Conservation (phyloP, 2,888 invertebrate genomes). For the Brachynemurus nebulosus region DNA sequence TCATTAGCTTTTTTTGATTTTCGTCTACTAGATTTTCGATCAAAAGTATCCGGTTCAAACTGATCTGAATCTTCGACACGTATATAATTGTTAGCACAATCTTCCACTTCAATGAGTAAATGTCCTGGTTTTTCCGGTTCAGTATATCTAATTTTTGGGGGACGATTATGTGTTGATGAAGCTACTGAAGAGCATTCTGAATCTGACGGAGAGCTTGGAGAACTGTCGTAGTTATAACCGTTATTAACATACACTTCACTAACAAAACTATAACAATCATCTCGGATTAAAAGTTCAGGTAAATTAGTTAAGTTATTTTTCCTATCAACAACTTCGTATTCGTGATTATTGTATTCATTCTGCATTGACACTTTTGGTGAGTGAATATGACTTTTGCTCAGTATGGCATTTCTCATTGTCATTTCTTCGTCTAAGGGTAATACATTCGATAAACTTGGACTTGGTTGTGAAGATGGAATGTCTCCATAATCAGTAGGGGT, state of each 20-base stretch:
- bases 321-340: constrained; percentile 32
- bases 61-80: constrained; percentile 66
- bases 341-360: constrained; percentile 25
- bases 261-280: constrained; percentile 50
- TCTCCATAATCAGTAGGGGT: constrained; percentile 51
- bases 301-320: constrained; percentile 31
- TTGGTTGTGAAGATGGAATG: constrained; percentile 52
- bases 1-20: constrained; percentile 28
- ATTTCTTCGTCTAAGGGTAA: constrained; percentile 68
- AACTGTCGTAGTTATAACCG: constrained; percentile 49
- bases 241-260: constrained; percentile 70
- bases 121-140: constrained; percentile 54
- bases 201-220: constrained; percentile 41
- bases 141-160: constrained; percentile 36
- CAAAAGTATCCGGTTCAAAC: constrained; percentile 76
- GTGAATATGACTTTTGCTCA: constrained; percentile 45
- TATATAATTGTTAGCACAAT: constrained; percentile 62
- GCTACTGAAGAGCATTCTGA: constrained; percentile 26
- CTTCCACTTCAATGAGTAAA: constrained; percentile 71
- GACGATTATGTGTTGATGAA: constrained; percentile 41
- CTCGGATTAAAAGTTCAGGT: constrained; percentile 34
- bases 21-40: constrained; percentile 40
- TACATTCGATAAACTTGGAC: constrained; percentile 58
- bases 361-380: constrained; percentile 31
- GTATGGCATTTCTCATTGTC: constrained; percentile 63